Conservation (phyloP, 2,113 vertebrate species). For the Pangasianodon gigas region DNA sequence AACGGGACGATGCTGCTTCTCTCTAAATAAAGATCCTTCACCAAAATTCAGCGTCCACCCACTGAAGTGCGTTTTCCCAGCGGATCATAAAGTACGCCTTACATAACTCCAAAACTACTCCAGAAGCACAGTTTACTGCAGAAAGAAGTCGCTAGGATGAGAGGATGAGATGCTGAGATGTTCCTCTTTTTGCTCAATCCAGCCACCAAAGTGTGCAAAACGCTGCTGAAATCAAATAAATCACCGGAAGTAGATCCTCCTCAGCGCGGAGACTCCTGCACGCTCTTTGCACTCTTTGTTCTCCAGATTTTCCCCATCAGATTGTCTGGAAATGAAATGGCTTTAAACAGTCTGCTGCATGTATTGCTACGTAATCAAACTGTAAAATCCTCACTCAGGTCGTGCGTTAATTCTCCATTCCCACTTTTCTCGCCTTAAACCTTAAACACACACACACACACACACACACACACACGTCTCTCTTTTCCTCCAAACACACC, state of each 20-base stretch:
- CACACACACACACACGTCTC: too few relatives aligned
- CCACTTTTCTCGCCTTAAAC: conserved; percentile 2
- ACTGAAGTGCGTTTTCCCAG: conserved; percentile 11
- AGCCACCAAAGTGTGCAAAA: neutral
- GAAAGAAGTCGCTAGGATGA: conserved; percentile 10
- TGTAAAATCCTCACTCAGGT: conserved; percentile 17
- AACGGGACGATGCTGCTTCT: conserved; percentile 18
- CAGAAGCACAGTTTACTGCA: conserved; percentile 12
- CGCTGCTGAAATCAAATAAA: too few relatives aligned
- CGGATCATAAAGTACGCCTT: conserved; percentile 26
- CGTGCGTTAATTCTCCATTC: neutral
- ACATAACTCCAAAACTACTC: conserved; percentile 42
- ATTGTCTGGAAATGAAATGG: neutral
- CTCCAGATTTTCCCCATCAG: conserved; percentile 30
- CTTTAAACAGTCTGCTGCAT: conserved; percentile 17
- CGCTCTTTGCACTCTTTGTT: neutral
- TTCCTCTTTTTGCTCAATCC: neutral
- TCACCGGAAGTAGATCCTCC: neutral
- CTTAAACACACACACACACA: too few relatives aligned
- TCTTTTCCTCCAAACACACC: neutral
- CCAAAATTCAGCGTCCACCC: neutral
- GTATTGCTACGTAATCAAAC: conserved; percentile 29
- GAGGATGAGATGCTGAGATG: neutral
- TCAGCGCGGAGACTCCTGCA: neutral
- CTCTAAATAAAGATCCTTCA: conserved; percentile 23